Base-by-base conservation (phyloP, 2,113 vertebrate genomes). In the Clarias gariepinus region DNA sequence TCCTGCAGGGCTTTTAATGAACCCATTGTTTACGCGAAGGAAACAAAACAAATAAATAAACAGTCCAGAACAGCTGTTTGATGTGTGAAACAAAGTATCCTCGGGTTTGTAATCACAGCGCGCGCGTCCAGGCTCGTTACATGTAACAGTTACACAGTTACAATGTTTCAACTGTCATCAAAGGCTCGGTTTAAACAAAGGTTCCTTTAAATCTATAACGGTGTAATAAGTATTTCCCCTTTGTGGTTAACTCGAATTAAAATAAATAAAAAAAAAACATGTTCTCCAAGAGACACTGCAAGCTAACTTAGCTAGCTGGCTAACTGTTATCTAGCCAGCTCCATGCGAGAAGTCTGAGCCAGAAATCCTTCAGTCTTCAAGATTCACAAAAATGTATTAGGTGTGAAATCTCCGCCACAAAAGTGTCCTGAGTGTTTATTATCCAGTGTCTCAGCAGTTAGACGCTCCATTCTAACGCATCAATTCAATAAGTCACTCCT, bases 1-100 rank as follows among this genome's bases (percentile, higher is more conserved):
- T 97, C 96, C 93, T 98, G 97, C 30, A 99, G 94, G 88, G 95
- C 96, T 93, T 96, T 96, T 82, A 97, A 94, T 19, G 97, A 97
- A 71, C 97, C 96, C 97, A 94, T 96, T 11, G 3, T 74, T 55
- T 55, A 0, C 47, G 7, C 47, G 47, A 47, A 47, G 7, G 47
- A 47, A 47, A 47, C 47, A 6, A 47, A 47, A n/a, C n/a, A n/a
- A 47, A 8, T 1, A 47, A 47, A 76, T 71, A 85, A 8, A 69
- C 0, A 25, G 41, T 61, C 57, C 79, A 64, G 18, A 30, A 1
- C 23, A 18, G 30, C 19, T 25, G 5, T 66, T 47, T n/a, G 4
- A 60, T 69, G 63, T 63, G 9, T 2, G 6, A 18, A 33, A 3
- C 7, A 36, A 21, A 36, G 33, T 68, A 7, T 69, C 66, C 28